phyloP scores from a whole-genome alignment of 1,140 invertebrate genomes.

The Diabrotica virgifera region DNA sequence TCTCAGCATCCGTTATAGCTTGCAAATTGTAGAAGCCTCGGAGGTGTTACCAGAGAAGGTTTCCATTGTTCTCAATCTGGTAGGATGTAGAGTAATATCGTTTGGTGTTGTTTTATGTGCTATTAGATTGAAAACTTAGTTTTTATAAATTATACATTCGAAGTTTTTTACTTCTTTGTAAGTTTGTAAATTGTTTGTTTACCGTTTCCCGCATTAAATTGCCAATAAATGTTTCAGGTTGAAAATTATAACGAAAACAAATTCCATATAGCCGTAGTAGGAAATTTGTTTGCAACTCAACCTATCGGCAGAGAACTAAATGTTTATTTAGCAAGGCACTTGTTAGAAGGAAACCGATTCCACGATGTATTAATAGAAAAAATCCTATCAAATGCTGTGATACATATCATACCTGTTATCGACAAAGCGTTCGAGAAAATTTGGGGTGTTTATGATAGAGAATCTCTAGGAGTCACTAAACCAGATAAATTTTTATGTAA shows the following conservation, averaged over 20 bases:
- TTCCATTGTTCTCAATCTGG: too few relatives aligned
- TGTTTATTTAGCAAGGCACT: conserved; percentile 77
- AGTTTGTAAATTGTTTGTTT: not conserved
- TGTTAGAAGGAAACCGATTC: conserved; percentile 66
- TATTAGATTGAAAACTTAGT: too few relatives aligned
- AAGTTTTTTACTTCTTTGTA: not conserved
- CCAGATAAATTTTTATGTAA: conserved; percentile 57
- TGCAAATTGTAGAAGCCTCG: too few relatives aligned
- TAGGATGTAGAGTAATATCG: too few relatives aligned
- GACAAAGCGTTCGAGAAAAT: conserved; percentile 57
- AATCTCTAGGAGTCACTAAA: conserved; percentile 27
- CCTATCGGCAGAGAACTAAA: conserved; percentile 81
- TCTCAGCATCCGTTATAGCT: too few relatives aligned
- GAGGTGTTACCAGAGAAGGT: too few relatives aligned
- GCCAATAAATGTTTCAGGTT: conserved; percentile 17
- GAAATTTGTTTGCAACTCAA: conserved; percentile 80
- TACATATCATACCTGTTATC: conserved; percentile 77
- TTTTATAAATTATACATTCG: too few relatives aligned
- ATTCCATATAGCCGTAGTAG: conserved; percentile 77
- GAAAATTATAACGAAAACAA: conserved; percentile 69
- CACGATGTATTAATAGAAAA: conserved; percentile 52
- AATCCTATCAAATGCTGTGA: conserved; percentile 67
- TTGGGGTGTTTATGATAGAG: conserved; percentile 42
- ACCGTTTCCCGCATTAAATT: conserved; percentile 2
- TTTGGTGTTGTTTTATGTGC: too few relatives aligned